A percentile compares a stretch with the other conserved stretches of the same genome.
Evolutionary conservation across 2,113 vertebrate species (phyloP).

Genomic region (Ibidorhyncha struthersii): DNA sequence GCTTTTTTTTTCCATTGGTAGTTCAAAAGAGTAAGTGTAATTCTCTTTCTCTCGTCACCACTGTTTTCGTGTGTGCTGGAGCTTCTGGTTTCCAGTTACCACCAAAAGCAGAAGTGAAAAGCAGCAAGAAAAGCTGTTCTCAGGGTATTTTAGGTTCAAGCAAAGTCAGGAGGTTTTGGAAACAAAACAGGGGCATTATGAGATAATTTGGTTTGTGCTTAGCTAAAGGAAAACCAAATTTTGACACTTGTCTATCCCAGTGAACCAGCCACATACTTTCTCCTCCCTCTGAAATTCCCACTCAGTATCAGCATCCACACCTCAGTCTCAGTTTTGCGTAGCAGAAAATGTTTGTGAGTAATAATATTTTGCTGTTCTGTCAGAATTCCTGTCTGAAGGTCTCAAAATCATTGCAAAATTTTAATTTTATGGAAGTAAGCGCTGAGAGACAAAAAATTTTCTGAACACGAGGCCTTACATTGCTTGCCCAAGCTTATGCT

Average conservation of each 20-base stretch:
- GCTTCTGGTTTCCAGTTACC: constrained; percentile 45
- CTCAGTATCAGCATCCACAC: not conserved
- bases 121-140: not conserved
- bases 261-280: not conserved
- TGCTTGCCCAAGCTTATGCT: not conserved
- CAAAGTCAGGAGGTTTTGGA: constrained; percentile 7
- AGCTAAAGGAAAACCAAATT: not conserved
- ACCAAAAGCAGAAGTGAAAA: constrained; percentile 50
- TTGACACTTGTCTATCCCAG: not conserved
- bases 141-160: constrained; percentile 8
- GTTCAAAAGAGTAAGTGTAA: not conserved
- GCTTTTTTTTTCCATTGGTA: not conserved
- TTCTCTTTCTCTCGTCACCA: not conserved
- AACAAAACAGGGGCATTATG: not conserved
- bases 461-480: not conserved
- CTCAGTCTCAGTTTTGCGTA: not conserved
- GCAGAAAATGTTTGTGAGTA: not conserved
- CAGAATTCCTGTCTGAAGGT: not conserved
- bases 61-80: not conserved
- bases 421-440: not conserved
- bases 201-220: constrained; percentile 19
- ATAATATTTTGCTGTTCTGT: not conserved
- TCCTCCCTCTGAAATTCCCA: not conserved
- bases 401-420: not conserved
- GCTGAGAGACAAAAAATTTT: not conserved